Evolutionary conservation across 2,797 vertebrate genomes (phyloP).

Genomic region (Lagodon rhomboides): DNA sequence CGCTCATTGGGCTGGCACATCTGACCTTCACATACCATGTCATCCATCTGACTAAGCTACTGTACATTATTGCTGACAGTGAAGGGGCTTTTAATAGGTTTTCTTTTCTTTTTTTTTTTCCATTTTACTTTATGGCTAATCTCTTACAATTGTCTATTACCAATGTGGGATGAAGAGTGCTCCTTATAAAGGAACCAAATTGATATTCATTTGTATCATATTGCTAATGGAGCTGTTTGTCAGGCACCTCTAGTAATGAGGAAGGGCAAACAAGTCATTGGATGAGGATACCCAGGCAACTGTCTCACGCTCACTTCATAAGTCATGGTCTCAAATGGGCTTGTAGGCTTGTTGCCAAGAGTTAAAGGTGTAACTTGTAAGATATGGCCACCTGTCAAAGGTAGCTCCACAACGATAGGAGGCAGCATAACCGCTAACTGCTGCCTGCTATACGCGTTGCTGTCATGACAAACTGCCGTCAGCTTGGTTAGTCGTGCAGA

Average conservation of each 20-base stretch:
- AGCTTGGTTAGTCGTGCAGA: too few species aligned
- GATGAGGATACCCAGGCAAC: slow-evolving; percentile 54
- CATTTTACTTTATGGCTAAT: slow-evolving; percentile 71
- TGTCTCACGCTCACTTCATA: slow-evolving; percentile 41
- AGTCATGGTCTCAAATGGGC: slow-evolving; percentile 49
- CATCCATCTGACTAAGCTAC: slow-evolving; percentile 58
- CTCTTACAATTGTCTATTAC: slow-evolving; percentile 55
- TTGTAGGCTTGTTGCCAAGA: slow-evolving; percentile 42
- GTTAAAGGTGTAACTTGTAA: slow-evolving; percentile 3
- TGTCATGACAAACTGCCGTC: too few species aligned
- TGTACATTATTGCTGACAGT: slow-evolving; percentile 85
- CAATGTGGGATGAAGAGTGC: slow-evolving; percentile 50
- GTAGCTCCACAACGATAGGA: too few species aligned
- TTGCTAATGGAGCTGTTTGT: slow-evolving; percentile 75
- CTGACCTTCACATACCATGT: slow-evolving; percentile 42
- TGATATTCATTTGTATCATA: slow-evolving; percentile 70
- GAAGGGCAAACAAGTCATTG: slow-evolving; percentile 51
- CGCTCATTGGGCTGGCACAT: slow-evolving; percentile 27
- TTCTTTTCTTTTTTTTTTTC: slow-evolving; percentile 15
- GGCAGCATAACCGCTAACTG: too few species aligned
- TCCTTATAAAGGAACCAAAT: slow-evolving; percentile 65
- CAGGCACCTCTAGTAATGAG: slow-evolving; percentile 54
- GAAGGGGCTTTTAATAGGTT: slow-evolving; percentile 50
- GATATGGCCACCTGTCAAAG: too few species aligned
- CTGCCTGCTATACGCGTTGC: too few species aligned